Conservation (phyloP, 1,140 invertebrate genomes). For the Chlorops oryzae region DNA sequence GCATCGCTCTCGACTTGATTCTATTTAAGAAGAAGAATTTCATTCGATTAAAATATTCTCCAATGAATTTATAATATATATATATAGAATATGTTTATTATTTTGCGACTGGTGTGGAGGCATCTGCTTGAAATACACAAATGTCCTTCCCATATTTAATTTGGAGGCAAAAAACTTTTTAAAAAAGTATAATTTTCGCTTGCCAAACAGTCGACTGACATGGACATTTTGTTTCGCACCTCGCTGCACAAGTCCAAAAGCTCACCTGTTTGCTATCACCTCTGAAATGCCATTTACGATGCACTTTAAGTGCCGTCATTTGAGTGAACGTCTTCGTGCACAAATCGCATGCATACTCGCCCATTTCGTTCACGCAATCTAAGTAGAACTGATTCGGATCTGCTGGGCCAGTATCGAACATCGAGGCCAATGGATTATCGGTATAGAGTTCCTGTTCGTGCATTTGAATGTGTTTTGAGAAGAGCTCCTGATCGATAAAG, state of each 20-base stretch:
- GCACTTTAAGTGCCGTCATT: slow-evolving; percentile 47
- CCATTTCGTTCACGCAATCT: slow-evolving; percentile 43
- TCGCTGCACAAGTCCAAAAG: slow-evolving; percentile 48
- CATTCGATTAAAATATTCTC: slow-evolving; percentile 15
- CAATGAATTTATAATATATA: slow-evolving; percentile 12
- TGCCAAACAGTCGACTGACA: slow-evolving; percentile 8
- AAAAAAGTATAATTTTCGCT: slow-evolving; percentile 5
- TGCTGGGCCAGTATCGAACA: slow-evolving; percentile 44
- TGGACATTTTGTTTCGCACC: slow-evolving; percentile 21
- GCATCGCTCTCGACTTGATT: slow-evolving; percentile 41
- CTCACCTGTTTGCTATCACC: slow-evolving; percentile 49
- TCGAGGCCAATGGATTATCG: slow-evolving; percentile 42
- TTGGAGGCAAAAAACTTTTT: slow-evolving; percentile 11
- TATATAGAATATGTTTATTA: slow-evolving; percentile 26
- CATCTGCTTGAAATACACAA: slow-evolving; percentile 14
- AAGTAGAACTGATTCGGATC: slow-evolving; percentile 43
- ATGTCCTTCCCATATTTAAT: slow-evolving; percentile 11
- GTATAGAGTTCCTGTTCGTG: slow-evolving; percentile 44
- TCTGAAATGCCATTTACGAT: slow-evolving; percentile 49
- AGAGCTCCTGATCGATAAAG: slow-evolving; percentile 43
- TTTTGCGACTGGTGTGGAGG: slow-evolving; percentile 48
- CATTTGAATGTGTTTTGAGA: slow-evolving; percentile 43
- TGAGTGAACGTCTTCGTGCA: slow-evolving; percentile 45
- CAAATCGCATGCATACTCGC: slow-evolving; percentile 45
- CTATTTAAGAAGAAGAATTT: slow-evolving; percentile 16